Percentiles rank a stretch among this genome's conserved stretches.
Evolutionary conservation across 92 coral and sea anemone species (phyloP).

Genomic region (Bergia sp.): DNA sequence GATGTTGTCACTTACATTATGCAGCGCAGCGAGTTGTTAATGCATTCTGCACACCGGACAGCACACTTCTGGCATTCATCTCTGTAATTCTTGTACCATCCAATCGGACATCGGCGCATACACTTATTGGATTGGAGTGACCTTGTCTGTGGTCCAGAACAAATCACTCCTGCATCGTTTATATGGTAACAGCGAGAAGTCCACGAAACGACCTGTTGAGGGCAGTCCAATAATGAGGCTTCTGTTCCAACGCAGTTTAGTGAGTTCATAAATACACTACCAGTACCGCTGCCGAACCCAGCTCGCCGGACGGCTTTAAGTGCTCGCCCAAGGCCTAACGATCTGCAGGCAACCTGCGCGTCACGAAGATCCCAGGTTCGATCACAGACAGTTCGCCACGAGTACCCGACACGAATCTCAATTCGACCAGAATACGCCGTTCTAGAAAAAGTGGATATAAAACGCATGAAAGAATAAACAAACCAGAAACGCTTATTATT

Average conservation of each 20-base stretch:
- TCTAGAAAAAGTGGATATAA: constrained; percentile 2
- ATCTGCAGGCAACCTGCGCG: constrained; percentile 78
- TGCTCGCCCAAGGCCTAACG: constrained; percentile 78
- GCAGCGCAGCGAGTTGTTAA: constrained; percentile 65
- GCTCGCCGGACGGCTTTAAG: constrained; percentile 63
- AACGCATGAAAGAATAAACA: neutral
- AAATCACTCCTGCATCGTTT: constrained; percentile 80
- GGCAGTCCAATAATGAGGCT: constrained; percentile 72
- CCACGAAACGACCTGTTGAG: constrained; percentile 47
- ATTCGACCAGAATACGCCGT: constrained; percentile 28
- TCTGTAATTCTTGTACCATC: constrained; percentile 61
- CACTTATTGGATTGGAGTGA: constrained; percentile 64
- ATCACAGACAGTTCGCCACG: constrained; percentile 81
- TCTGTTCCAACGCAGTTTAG: constrained; percentile 70
- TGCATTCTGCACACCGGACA: constrained; percentile 58
- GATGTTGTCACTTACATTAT: constrained; percentile 19
- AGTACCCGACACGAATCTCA: constrained; percentile 13
- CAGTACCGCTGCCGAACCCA: constrained; percentile 66
- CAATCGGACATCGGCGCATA: constrained; percentile 52
- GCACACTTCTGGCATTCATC: constrained; percentile 69
- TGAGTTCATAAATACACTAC: constrained; percentile 66
- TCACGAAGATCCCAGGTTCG: constrained; percentile 78
- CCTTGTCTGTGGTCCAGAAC: constrained; percentile 71
- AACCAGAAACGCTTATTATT: neutral
- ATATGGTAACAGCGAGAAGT: constrained; percentile 74